phyloP scores from a whole-genome alignment of 2,888 invertebrate genomes.

The Aleiodes testaceus region DNA sequence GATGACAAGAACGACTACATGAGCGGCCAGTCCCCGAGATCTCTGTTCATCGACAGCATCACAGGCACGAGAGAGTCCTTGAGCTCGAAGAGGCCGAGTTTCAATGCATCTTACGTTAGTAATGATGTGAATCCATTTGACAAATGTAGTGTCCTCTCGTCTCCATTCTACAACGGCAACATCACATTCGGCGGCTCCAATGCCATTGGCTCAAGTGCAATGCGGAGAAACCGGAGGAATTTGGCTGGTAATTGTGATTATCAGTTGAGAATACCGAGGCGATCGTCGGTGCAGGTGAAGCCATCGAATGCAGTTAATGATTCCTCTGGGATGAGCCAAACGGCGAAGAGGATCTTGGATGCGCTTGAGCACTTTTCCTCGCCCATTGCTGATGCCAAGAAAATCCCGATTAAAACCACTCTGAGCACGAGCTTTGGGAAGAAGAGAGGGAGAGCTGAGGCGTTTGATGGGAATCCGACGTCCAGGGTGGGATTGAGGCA shows the following conservation, averaged over 20 bases:
- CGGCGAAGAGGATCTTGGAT: slow-evolving; percentile 85
- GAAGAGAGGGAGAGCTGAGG: slow-evolving; percentile 59
- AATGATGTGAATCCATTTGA: slow-evolving; percentile 72
- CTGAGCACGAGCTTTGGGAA: slow-evolving; percentile 35
- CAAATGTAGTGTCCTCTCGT: slow-evolving; percentile 73
- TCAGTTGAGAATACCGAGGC: slow-evolving; percentile 63
- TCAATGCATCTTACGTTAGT: slow-evolving; percentile 74
- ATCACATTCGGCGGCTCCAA: slow-evolving; percentile 85
- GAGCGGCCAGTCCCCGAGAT: slow-evolving; percentile 69
- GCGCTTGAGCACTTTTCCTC: slow-evolving; percentile 88
- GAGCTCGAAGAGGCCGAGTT: slow-evolving; percentile 74
- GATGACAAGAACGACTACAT: slow-evolving; percentile 66
- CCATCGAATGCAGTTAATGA: slow-evolving; percentile 70
- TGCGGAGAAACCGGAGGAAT: slow-evolving; percentile 58
- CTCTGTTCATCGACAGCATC: slow-evolving; percentile 69
- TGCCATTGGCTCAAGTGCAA: slow-evolving; percentile 61
- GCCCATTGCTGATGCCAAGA: slow-evolving; percentile 85
- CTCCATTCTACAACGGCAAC: slow-evolving; percentile 84
- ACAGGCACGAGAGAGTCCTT: slow-evolving; percentile 71
- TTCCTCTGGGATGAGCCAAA: slow-evolving; percentile 78
- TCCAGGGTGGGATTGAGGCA: slow-evolving; percentile 67
- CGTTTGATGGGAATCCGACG: slow-evolving; percentile 46
- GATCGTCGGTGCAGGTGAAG: slow-evolving; percentile 73
- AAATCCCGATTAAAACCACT: slow-evolving; percentile 78
- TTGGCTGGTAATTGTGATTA: slow-evolving; percentile 57